These are phyloP conservation scores for Eolophus roseicapilla DNA, from an alignment of 2,113 vertebrate species.

Conservation along the genomic window DNA sequence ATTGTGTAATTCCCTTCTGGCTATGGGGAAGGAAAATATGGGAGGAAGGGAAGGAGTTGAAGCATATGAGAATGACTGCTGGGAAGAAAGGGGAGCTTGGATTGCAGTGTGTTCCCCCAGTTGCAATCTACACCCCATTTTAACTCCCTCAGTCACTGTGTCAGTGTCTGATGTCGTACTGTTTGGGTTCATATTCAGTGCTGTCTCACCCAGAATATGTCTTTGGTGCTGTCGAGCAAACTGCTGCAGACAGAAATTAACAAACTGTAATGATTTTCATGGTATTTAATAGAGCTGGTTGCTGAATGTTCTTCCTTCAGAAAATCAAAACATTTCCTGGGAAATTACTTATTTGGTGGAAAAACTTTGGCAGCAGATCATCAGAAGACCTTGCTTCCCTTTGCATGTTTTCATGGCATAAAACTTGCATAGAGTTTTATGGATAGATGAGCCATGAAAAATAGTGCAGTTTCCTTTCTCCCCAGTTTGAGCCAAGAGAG, in stretches of 20 bases:
- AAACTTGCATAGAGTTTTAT: background rate
- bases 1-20: background rate
- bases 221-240: background rate
- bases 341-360: background rate
- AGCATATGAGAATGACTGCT: accelerated
- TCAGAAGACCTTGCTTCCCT: background rate
- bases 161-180: background rate
- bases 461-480: background rate
- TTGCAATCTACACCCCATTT: background rate
- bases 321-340: background rate
- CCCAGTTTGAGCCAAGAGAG: background rate
- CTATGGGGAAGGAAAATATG: background rate
- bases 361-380: background rate
- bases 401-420: background rate
- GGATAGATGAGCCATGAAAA: background rate
- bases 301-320: background rate
- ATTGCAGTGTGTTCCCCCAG: accelerated
- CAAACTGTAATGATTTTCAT: background rate
- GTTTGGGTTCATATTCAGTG: background rate
- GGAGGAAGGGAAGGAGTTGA: background rate
- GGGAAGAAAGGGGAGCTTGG: background rate
- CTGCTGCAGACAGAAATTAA: background rate
- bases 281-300: background rate
- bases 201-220: background rate
- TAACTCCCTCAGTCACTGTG: background rate